A percentile compares a stretch with the other conserved stretches of the same genome.
Evolutionary conservation across 2,113 vertebrate genomes (phyloP).

Genomic region (Ictalurus punctatus): DNA sequence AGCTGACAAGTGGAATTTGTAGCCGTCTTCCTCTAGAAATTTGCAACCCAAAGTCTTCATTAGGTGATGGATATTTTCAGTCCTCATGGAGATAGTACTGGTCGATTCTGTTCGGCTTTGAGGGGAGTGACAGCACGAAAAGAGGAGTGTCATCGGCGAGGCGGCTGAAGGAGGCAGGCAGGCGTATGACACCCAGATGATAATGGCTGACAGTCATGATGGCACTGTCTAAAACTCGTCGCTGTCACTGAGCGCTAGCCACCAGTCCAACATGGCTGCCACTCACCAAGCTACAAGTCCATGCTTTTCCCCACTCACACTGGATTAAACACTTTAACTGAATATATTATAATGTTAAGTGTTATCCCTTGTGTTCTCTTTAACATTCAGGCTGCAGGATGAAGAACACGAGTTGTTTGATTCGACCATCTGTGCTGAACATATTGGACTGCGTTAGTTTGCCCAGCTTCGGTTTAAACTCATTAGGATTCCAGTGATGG

Average conservation of each 20-base stretch:
- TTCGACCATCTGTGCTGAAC: constrained; percentile 5
- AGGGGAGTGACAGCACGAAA: constrained; percentile 24
- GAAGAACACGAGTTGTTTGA: background rate
- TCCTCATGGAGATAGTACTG: constrained; percentile 23
- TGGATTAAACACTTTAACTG: background rate
- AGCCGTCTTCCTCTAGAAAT: constrained; percentile 11
- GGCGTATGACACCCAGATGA: constrained; percentile 50
- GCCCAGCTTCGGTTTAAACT: background rate
- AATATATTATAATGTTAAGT: background rate
- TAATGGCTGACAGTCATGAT: constrained; percentile 50
- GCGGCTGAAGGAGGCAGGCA: constrained; percentile 34
- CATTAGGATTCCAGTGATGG: background rate
- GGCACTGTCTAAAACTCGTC: constrained; percentile 40
- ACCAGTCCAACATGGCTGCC: constrained; percentile 38
- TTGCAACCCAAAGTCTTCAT: constrained; percentile 30
- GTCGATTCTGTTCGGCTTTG: constrained; percentile 9
- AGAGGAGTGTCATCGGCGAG: constrained; percentile 30
- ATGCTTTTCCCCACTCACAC: background rate
- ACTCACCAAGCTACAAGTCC: constrained; percentile 7
- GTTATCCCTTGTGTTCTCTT: background rate
- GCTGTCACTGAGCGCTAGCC: constrained; percentile 38
- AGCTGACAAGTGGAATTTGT: constrained; percentile 37
- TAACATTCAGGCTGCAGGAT: background rate
- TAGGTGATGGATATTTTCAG: constrained; percentile 30
- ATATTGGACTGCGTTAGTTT: background rate